Base-by-base conservation (phyloP, 2,797 vertebrate species). In the Pseudomugil gertrudae region DNA sequence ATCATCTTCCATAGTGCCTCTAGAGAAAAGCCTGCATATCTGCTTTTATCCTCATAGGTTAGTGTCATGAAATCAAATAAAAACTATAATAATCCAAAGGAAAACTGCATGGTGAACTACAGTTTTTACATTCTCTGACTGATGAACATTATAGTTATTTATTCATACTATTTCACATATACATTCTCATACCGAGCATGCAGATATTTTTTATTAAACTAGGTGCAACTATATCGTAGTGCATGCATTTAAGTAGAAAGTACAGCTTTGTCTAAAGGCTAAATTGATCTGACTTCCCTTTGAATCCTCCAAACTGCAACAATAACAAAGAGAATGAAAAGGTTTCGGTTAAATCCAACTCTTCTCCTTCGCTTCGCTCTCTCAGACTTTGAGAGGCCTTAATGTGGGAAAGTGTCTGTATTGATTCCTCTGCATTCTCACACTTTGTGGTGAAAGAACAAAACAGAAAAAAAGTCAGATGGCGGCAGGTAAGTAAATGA, bases 341-440 rank as follows among this genome's bases (percentile, higher is more conserved):
- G 10, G 21, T 40, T 30, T 70, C 50, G 55, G 33, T 65, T 40
- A 45, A 66, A 79, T 17, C 65, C 48, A 63, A 62, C 17, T 57
- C 24, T 47, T n/a, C 29, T 29, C 15, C 26, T 47, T 38, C 50
- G 36, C 58, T 24, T 9, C 9, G 7, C 17, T 1, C 45, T 40
- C 58, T 56, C 77, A 54, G 57, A 73, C 61, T 87, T 66, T 60
- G 36, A 87, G 74, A 73, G 56, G 64, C 70, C 69, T 71, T 81
- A 81, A 86, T 85, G 76, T 71, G 81, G 77, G 72, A 77, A 84
- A 84, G 74, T 58, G 53, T 72, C 68, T 19, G 48, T 66, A 87
- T 85, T 33, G 79, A 89, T 83, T 78, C 66, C 15, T 38, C 66
- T 66, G 75, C 58, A 63, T 83, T 80, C 82, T 75, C 79, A 78